Conservation (phyloP, 2,113 vertebrate genomes). For the Myodes glareolus region DNA sequence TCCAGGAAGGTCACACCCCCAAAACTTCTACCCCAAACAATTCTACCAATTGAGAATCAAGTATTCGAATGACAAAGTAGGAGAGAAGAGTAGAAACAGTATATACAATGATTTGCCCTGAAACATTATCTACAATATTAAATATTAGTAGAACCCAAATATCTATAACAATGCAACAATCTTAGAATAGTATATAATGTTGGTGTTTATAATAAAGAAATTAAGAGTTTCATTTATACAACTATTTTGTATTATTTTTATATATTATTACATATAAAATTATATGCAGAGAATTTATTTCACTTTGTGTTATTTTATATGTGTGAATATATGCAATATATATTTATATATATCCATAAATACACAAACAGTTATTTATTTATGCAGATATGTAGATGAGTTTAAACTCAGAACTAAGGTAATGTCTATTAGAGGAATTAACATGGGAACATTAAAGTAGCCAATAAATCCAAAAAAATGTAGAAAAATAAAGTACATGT, state of each 20-base stretch:
- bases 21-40: not conserved
- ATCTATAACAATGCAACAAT: not conserved
- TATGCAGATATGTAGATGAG: not conserved
- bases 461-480: not conserved
- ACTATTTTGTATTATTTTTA: not conserved
- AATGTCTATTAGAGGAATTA: not conserved
- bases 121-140: not conserved
- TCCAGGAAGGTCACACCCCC: not conserved
- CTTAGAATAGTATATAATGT: not conserved
- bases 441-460: not conserved
- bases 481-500: not conserved
- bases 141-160: not conserved
- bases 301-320: not conserved
- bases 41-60: not conserved
- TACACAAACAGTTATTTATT: not conserved
- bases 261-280: not conserved
- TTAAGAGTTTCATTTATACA: not conserved
- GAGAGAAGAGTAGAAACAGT: not conserved
- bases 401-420: too few species aligned
- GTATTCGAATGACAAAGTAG: not conserved
- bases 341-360: not conserved
- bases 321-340: not conserved
- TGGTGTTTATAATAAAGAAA: not conserved
- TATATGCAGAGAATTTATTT: not conserved
- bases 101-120: not conserved